Evolutionary conservation across 2,113 vertebrate species (phyloP), one percentile per base, ranked within the genome.

Genomic region (Engraulis encrasicolus): DNA sequence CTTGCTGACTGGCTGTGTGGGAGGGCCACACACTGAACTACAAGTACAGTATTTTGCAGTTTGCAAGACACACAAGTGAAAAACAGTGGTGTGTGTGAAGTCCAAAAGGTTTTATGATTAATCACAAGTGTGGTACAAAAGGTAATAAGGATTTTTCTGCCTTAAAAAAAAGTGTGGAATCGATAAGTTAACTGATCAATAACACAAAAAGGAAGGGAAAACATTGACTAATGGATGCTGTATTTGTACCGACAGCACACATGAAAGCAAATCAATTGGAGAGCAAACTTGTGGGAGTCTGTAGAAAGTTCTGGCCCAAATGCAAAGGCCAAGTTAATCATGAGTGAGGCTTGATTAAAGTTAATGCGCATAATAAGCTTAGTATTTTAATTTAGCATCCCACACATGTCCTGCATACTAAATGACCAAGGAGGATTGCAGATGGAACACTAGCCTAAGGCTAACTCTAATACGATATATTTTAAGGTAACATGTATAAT

Each of bases 131-230:
- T 58, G 48, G 38, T 27, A 48, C 6, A 81, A 80, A 40, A 74
- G 66, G 31, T 36, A 34, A 14, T 74, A 2, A 1, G 66, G 27
- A 34, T 36, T 74, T 5, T 34, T 74, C 40, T 52, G 82, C n/a
- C n/a, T n/a, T n/a, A n/a, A n/a, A n/a, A 80, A 82, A 74, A 74
- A 74, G 14, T 27, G 66, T 36, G 31, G 31, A 74, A 74, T 74
- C 66, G 34, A 74, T 74, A 31, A 74, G 23, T 66, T 15, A 23
- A 74, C 66, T 14, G 66, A 74, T 74, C 66, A 31, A 74, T 74
- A 14, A 74, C 31, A 36, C n/a, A n/a, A n/a, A 27, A 74, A 74
- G 34, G 66, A 31, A 74, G 34, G 27, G 66, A 36, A 74, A 74
- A 27, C 66, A 74, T 74, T 74, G 66, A 34, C 66, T 36, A 74